phyloP scores from a whole-genome alignment of 2,113 vertebrate species.

The Aythya baeri region DNA sequence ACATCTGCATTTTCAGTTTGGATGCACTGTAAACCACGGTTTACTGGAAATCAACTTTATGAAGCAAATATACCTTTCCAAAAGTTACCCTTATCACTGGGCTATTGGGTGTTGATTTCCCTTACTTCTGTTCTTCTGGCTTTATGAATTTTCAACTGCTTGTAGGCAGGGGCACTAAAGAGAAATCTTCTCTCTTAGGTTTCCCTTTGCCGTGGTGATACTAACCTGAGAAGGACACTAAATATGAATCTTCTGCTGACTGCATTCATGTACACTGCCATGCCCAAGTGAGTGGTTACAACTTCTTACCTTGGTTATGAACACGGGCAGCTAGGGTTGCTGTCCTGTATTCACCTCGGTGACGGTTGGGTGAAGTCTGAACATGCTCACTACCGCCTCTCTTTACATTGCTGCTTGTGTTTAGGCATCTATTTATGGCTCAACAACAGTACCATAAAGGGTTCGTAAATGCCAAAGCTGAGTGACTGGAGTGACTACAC shows the following conservation, averaged over 20 bases:
- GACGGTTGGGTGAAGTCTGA: not conserved
- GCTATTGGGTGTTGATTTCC: not conserved
- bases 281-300: not conserved
- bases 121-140: not conserved
- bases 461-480: not conserved
- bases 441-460: not conserved
- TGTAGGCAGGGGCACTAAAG: no score
- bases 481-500: constrained; percentile 31
- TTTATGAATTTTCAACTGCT: not conserved
- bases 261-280: rapidly evolving
- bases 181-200: not conserved
- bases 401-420: not conserved
- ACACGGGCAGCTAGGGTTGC: rapidly evolving
- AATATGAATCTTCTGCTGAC: not conserved
- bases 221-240: not conserved
- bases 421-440: not conserved
- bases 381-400: not conserved
- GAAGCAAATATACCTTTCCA: not conserved
- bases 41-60: not conserved
- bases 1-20: not conserved
- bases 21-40: not conserved
- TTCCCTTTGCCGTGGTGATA: not conserved
- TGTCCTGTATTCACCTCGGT: not conserved
- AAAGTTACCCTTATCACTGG: rapidly evolving
- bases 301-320: rapidly evolving